phyloP scores from a whole-genome alignment of 1,140 invertebrate genomes.

The Stenopsyche tienmushanensis region DNA sequence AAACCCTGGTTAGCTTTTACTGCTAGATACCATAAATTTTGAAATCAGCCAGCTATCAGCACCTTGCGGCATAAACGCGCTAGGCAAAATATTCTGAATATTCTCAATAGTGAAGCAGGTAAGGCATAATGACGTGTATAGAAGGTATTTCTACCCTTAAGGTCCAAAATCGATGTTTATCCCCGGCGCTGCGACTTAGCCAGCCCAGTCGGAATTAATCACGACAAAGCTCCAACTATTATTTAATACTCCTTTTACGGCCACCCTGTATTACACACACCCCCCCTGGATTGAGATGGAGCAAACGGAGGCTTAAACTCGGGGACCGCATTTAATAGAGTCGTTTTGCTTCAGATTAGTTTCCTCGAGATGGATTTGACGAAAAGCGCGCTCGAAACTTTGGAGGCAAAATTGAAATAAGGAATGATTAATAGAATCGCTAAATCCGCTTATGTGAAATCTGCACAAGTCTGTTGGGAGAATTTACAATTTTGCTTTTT shows the following conservation, averaged over 20 bases:
- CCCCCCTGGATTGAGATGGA: neutral
- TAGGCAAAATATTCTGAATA: conserved; percentile 33
- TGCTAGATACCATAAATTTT: conserved; percentile 32
- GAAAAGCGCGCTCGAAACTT: no score
- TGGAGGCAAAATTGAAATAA: no score
- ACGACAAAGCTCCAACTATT: conserved; percentile 34
- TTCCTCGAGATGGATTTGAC: conserved; percentile 16
- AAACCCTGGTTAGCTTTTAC: conserved; percentile 4
- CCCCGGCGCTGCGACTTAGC: conserved; percentile 16
- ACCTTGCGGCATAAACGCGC: conserved; percentile 25
- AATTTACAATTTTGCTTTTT: no score
- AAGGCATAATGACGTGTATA: neutral
- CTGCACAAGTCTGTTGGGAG: no score
- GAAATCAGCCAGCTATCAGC: conserved; percentile 31
- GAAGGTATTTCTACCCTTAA: conserved; percentile 1
- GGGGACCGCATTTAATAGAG: conserved; percentile 23
- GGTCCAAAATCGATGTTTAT: conserved; percentile 38
- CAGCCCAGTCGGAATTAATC: conserved; percentile 38
- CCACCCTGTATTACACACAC: conserved; percentile 26
- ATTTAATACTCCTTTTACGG: conserved; percentile 40
- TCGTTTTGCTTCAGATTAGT: conserved; percentile 23
- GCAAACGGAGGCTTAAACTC: conserved; percentile 5
- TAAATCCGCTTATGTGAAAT: no score
- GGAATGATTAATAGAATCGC: no score
- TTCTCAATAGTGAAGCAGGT: conserved; percentile 22